Base-by-base conservation (phyloP, 1,140 invertebrate genomes). In the Drosophila simulans region DNA sequence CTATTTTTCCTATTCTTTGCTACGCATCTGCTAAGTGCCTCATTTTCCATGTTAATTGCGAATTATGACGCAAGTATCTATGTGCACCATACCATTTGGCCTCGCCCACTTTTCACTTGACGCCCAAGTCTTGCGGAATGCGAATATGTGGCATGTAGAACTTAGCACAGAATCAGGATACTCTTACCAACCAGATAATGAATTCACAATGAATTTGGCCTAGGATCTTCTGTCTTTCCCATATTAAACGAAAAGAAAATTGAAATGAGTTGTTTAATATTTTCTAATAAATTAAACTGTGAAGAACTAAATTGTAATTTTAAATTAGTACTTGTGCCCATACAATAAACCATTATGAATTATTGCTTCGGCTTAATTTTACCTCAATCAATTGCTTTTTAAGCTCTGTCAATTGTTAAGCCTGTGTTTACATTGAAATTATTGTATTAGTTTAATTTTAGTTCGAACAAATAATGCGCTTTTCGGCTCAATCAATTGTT, bases 11-110 rank as follows among this genome's bases (percentile, higher is more conserved):
- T 10, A 34, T 31, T 20, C 13, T 13, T 7, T n/a, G 10, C 27
- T n/a, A 11, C 11, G 5, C 8, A 13, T 25, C 52, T 31, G 59
- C 40, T 62, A 62, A 72, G 54, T 69, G 62, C 56, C 62, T 76
- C 68, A 64, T 68, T 83, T 83, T 55, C 62, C 54, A 66, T 82
- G 79, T 73, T 82, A 83, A 83, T 82, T 83, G 54, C 62, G 40
- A 68, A 66, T 62, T 64, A 53, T 56, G 48, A 34, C 34, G 13
- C 39, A 72, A 72, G 68, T 22, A 22, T 22, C 20, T 46, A 48
- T 39, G 42, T 39, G 20, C 76, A 66, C 40, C 48, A 43, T 70
- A 25, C 27, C 27, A 37, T 13, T 52, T 25, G 55, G 48, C 27
- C 12, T n/a, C 60, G 34, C 10, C 20, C 8, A 54, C 46, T 43